phyloP scores from a whole-genome alignment of 2,888 invertebrate species.

The Euspilapteryx auroguttella region DNA sequence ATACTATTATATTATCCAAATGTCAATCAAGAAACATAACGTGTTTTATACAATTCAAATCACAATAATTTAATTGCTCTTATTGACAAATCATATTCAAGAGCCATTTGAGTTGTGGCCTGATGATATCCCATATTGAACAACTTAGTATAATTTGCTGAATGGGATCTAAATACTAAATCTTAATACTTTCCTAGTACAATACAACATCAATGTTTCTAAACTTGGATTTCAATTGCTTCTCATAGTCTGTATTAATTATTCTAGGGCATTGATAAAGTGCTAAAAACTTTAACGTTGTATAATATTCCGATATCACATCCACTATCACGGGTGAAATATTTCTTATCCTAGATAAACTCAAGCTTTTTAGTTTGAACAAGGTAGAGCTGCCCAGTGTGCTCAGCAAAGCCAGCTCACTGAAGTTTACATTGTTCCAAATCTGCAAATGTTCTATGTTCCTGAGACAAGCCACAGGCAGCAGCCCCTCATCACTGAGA shows the following conservation, averaged over 20 bases:
- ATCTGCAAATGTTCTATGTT: constrained; percentile 31
- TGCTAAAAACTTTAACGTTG: constrained; percentile 36
- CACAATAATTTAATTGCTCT: too few relatives aligned
- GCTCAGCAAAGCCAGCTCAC: constrained; percentile 24
- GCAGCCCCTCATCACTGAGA: constrained; percentile 34
- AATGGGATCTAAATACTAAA: too few relatives aligned
- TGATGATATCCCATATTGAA: too few relatives aligned
- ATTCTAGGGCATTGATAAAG: constrained; percentile 45
- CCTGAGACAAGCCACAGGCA: constrained; percentile 20
- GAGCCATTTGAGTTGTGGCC: too few relatives aligned
- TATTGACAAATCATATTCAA: too few relatives aligned
- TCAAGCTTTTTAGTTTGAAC: constrained; percentile 28
- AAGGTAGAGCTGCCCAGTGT: constrained; percentile 27
- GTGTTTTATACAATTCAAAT: too few relatives aligned
- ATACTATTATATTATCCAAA: too few relatives aligned
- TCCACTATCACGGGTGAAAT: constrained; percentile 36
- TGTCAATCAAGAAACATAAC: too few relatives aligned
- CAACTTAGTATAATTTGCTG: too few relatives aligned
- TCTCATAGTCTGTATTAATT: constrained; percentile 36
- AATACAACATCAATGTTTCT: constrained; percentile 43
- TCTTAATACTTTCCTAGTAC: constrained; percentile 16
- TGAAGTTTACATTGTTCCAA: constrained; percentile 44
- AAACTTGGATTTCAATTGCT: constrained; percentile 40
- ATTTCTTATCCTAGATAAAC: constrained; percentile 38
- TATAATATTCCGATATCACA: constrained; percentile 40